Conservation (phyloP, 2,113 vertebrate genomes). For the Gasterosteus aculeatus region DNA sequence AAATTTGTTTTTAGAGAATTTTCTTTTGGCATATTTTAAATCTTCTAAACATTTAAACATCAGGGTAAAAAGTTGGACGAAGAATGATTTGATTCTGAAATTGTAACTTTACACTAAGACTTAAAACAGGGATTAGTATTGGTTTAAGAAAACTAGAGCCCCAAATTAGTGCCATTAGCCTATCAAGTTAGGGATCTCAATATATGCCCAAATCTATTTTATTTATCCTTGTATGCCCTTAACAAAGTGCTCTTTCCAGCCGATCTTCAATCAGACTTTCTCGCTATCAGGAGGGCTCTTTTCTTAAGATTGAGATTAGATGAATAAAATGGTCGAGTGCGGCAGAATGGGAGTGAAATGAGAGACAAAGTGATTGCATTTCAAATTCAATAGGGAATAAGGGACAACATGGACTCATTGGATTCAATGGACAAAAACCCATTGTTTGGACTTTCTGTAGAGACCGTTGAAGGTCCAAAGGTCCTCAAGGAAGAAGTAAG, state of each 20-base stretch:
- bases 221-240: slow-evolving; percentile 8
- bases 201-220: slow-evolving; percentile 11
- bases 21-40: no score
- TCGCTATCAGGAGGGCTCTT: slow-evolving; percentile 64
- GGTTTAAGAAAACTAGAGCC: no score
- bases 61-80: no score
- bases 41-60: no score
- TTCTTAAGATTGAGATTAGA: slow-evolving; percentile 67
- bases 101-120: no score
- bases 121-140: no score
- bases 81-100: no score
- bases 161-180: no score
- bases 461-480: slow-evolving; percentile 46
- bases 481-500: slow-evolving; percentile 47
- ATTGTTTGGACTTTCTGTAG: slow-evolving; percentile 57
- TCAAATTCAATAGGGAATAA: slow-evolving; percentile 85
- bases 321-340: slow-evolving; percentile 70
- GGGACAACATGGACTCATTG: slow-evolving; percentile 67
- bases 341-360: slow-evolving; percentile 77
- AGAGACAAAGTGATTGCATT: slow-evolving; percentile 83
- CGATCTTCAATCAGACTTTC: slow-evolving; percentile 36
- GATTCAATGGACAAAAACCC: slow-evolving; percentile 36
- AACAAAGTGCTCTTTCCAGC: not conserved
- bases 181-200: no score
- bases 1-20: no score